Conservation (phyloP, 1,140 invertebrate species). For the Halictus rubicundus region DNA sequence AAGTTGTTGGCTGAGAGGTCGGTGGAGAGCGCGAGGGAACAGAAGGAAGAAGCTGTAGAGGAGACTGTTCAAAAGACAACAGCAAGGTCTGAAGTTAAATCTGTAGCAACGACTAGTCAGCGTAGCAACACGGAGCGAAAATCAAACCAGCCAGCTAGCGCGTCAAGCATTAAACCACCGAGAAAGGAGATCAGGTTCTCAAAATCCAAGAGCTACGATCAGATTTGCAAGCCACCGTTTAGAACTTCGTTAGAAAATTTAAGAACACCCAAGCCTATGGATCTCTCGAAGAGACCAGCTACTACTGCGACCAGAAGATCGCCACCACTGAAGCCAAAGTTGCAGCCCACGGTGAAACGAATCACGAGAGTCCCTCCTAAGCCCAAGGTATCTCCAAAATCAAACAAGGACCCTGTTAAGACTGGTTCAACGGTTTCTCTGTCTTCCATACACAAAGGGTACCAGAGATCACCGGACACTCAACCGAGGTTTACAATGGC, state of each 20-base stretch:
- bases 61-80: slow-evolving; percentile 2
- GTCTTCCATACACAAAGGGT: slow-evolving; percentile 36
- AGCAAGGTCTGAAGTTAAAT: slow-evolving; percentile 9
- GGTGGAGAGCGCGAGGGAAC: slow-evolving; percentile 54
- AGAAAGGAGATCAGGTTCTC: slow-evolving; percentile 57
- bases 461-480: slow-evolving; percentile 52
- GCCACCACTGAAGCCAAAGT: slow-evolving; percentile 58
- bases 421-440: slow-evolving; percentile 47
- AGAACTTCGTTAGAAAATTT: slow-evolving; percentile 53
- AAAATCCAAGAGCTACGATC: slow-evolving; percentile 74
- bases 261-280: slow-evolving; percentile 30
- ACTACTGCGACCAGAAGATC: slow-evolving; percentile 45
- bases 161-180: slow-evolving; percentile 47
- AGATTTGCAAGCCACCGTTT: slow-evolving; percentile 61
- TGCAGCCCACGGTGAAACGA: slow-evolving; percentile 56
- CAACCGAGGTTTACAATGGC: slow-evolving; percentile 56
- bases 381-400: slow-evolving; percentile 38
- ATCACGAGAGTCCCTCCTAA: slow-evolving; percentile 45
- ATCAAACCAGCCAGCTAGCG: slow-evolving; percentile 21
- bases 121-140: slow-evolving; percentile 39
- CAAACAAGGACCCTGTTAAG: slow-evolving; percentile 58
- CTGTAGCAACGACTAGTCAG: background rate
- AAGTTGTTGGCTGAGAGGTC: slow-evolving; percentile 76
- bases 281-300: slow-evolving; percentile 48
- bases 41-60: slow-evolving; percentile 30